These are phyloP conservation scores for Brienomyrus longianalis DNA, from an alignment of 2,113 vertebrate genomes.

Conservation along the genomic window DNA sequence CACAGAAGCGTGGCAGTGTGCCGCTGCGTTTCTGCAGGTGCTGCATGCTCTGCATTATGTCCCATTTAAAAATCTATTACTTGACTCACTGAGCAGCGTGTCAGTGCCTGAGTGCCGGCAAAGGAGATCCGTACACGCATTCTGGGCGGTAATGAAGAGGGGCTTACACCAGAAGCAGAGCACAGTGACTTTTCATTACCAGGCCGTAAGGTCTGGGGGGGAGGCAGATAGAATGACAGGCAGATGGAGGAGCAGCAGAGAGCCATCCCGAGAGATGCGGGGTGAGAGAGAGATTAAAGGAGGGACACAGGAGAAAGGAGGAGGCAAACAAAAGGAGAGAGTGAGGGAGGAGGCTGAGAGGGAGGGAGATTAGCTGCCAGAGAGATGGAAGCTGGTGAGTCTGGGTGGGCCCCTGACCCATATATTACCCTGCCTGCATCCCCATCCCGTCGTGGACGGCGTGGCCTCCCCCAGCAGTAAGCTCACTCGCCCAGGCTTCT, in stretches of 20 bases:
- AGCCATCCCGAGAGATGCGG: background rate
- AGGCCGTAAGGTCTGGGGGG: background rate
- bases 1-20: background rate
- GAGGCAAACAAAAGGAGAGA: conserved; percentile 7
- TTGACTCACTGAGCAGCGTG: conserved; percentile 23
- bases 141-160: conserved; percentile 39
- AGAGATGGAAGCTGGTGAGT: background rate
- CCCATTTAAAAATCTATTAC: conserved; percentile 24
- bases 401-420: background rate
- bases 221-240: conserved; percentile 28
- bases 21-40: background rate
- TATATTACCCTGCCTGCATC: background rate
- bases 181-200: conserved; percentile 33
- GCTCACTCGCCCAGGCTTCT: background rate
- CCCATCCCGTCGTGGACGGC: too few species aligned
- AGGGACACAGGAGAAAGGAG: background rate
- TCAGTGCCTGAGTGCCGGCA: conserved; percentile 20
- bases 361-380: background rate
- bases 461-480: background rate
- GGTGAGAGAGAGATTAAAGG: background rate
- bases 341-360: background rate
- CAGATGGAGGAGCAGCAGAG: background rate
- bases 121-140: conserved; percentile 24
- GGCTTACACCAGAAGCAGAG: conserved; percentile 29
- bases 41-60: background rate